Base-by-base conservation (phyloP, 2,797 vertebrate species). In the Parauchenoglanis punctatus region DNA sequence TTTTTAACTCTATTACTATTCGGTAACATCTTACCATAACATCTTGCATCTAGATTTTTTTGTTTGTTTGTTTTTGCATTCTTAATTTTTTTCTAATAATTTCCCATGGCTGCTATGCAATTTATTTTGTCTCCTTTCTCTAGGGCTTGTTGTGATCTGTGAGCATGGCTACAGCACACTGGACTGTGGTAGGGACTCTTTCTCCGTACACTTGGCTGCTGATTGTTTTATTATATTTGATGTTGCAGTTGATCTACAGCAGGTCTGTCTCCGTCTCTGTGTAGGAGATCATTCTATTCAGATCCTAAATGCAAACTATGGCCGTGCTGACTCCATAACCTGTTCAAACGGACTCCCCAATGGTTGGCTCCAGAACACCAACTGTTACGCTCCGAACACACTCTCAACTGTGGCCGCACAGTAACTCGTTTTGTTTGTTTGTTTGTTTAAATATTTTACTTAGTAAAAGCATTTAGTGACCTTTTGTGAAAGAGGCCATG, bases 351-450 rank as follows among this genome's bases (percentile, higher is more conserved):
- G 63, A 73, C 2, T 20, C 10, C 11, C 52, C 17, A 72, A 12
- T 8, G 0, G 0, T 58, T 12, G 20, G 40, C 70, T 7, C 10
- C 12, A 23, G n/a, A 31, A 75, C 25, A 67, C 65, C 67, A 61
- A 28, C n/a, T 87, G 86, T 63, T 25, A 75, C 1, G 83, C 59
- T 75, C n/a, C 40, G 13, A 72, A 68, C 18, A 70, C 25, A 18
- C 3, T 35, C n/a, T 49, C 72, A 15, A 63, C 0, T 63, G 20
- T 85, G 46, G 46, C 46, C 46, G 2, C 46, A 49, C 5, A 49
- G 46, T 49, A 49, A 49, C 46, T 49, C 8, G 8, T 49, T 49
- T 49, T 49, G 5, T 49, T 49, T 49, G 46, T 72, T 44, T 75
- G 23, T 49, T 75, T 25, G 23, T 73, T 73, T 49, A n/a, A 49